A percentile compares a stretch with the other conserved stretches of the same genome.
Evolutionary conservation across 2,113 vertebrate genomes (phyloP).

Genomic region (Thunnus maccoyii): DNA sequence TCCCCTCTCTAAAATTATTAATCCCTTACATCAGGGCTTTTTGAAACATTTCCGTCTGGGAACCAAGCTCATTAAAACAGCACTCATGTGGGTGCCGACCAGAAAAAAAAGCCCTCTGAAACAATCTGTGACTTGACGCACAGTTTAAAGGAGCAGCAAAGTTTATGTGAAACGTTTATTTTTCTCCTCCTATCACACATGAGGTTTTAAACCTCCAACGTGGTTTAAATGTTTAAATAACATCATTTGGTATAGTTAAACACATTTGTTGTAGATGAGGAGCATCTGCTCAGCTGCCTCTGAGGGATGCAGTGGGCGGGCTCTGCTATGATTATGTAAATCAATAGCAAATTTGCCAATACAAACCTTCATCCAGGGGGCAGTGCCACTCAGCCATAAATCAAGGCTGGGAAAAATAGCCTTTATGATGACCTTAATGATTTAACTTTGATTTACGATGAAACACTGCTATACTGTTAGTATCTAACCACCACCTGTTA

Average conservation of each 20-base stretch:
- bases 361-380: conserved; percentile 12
- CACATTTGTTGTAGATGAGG: conserved; percentile 50
- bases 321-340: conserved; percentile 52
- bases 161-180: conserved; percentile 54
- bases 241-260: conserved; percentile 40
- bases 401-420: conserved; percentile 9
- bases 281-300: conserved; percentile 54
- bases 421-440: conserved; percentile 44
- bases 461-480: conserved; percentile 6
- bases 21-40: conserved; percentile 70
- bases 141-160: conserved; percentile 60
- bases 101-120: conserved; percentile 61
- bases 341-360: conserved; percentile 49
- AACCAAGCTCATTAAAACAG: conserved; percentile 76
- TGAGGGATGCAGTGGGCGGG: conserved; percentile 41
- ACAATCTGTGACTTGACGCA: conserved; percentile 60
- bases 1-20: conserved; percentile 72
- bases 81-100: conserved; percentile 64
- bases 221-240: conserved; percentile 50
- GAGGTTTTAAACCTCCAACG: conserved; percentile 46
- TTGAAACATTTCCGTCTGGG: conserved; percentile 72
- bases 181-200: conserved; percentile 49
- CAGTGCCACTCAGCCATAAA: conserved; percentile 21
- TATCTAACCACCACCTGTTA: conserved; percentile 10
- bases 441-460: conserved; percentile 15